Conservation (phyloP, 2,888 invertebrate genomes). For the Gryllus longicercus region DNA sequence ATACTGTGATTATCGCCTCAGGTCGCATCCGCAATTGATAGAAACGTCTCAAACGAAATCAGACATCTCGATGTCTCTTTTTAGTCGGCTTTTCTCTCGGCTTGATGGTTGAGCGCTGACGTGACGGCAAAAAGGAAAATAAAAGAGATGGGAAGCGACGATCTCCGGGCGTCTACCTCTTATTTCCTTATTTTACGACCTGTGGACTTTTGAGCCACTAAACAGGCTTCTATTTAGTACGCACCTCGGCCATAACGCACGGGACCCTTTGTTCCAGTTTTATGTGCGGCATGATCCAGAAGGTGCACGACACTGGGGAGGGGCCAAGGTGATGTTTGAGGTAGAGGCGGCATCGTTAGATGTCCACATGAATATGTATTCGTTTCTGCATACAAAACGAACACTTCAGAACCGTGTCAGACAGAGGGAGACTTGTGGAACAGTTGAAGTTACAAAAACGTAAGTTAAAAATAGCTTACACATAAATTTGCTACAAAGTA, state of each 20-base stretch:
- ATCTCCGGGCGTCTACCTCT: neutral
- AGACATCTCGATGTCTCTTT: neutral
- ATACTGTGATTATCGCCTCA: no score
- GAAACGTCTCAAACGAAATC: neutral
- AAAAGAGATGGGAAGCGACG: neutral
- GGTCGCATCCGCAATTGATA: no score
- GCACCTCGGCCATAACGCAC: neutral
- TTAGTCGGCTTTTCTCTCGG: neutral
- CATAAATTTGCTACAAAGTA: no score
- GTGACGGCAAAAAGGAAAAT: neutral
- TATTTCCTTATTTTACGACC: conserved; percentile 5
- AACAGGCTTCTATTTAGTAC: conserved; percentile 3
- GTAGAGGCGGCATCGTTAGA: no score
- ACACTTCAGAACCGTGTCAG: no score
- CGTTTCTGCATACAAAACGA: no score
- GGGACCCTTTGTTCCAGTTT: neutral
- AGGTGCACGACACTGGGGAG: neutral
- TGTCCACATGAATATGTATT: no score
- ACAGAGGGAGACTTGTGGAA: no score
- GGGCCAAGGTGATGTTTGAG: no score
- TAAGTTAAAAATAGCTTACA: no score
- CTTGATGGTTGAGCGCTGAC: neutral
- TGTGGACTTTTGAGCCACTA: neutral
- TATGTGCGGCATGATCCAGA: neutral
- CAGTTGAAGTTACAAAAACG: no score